phyloP scores from a whole-genome alignment of 2,113 vertebrate genomes.

The Colistium nudipinnis region DNA sequence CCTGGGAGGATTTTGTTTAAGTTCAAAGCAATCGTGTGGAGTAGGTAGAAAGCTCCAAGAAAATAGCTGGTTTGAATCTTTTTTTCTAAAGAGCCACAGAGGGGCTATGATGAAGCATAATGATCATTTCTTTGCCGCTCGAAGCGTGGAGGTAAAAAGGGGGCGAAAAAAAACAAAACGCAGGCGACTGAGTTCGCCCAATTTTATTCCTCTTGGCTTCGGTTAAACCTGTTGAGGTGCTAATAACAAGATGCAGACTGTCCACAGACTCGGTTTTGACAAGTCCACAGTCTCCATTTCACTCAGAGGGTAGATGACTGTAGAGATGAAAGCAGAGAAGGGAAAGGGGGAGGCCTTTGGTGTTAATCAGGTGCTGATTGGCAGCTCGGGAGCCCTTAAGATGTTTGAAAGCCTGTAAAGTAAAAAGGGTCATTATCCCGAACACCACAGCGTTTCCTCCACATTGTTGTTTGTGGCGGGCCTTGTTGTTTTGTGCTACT shows the following conservation, averaged over 20 bases:
- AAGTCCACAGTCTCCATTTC: constrained; percentile 66
- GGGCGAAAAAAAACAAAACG: neutral
- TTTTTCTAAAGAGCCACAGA: constrained; percentile 34
- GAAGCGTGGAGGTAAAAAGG: constrained; percentile 7
- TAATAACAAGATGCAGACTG: constrained; percentile 64
- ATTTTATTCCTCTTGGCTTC: constrained; percentile 56
- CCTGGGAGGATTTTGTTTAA: constrained; percentile 53
- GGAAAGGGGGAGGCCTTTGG: constrained; percentile 54
- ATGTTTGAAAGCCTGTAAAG: constrained; percentile 36
- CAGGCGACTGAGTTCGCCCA: constrained; percentile 2
- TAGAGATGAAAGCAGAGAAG: constrained; percentile 66
- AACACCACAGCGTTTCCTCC: constrained; percentile 42
- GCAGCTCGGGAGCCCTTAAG: constrained; percentile 62
- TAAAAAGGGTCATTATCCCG: constrained; percentile 54
- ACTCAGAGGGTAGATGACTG: constrained; percentile 39
- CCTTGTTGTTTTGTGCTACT: constrained; percentile 1
- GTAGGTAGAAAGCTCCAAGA: constrained; percentile 26
- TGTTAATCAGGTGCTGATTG: constrained; percentile 76
- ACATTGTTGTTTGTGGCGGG: constrained; percentile 24
- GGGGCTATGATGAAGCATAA: constrained; percentile 38
- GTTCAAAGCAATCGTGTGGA: constrained; percentile 52
- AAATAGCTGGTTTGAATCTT: constrained; percentile 51
- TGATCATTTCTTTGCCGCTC: constrained; percentile 34
- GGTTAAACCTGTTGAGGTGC: constrained; percentile 59
- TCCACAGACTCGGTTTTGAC: constrained; percentile 63